Base-by-base conservation (phyloP, 2,113 vertebrate genomes). In the Quiscalus mexicanus region DNA sequence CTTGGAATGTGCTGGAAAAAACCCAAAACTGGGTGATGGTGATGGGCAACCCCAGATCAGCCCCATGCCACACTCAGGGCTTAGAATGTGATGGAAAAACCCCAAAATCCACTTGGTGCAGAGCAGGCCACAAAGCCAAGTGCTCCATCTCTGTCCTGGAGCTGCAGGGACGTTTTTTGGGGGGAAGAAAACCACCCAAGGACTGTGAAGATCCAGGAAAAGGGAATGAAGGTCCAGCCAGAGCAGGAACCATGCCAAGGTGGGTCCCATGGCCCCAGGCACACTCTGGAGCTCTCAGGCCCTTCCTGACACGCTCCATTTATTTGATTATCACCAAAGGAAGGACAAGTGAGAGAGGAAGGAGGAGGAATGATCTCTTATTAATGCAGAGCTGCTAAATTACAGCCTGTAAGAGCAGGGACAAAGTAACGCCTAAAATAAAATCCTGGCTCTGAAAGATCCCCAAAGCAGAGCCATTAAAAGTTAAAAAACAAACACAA, bases 151-250 rank as follows among this genome's bases (percentile, higher is more conserved):
- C 49, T 27, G n/a, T 35, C 37, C 56, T 2, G 25, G 60, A 24
- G 39, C 31, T 45, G 39, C 50, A 76, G 63, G 35, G 21, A 60
- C 0, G 13, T 23, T 23, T 23, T n/a, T 58, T 15, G 2, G 55
- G 60, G 9, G 2, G 0, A 16, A 35, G 37, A 41, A 37, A 53
- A 0, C 0, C 58, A 60, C 10, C 17, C 39, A 21, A 31, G 5
- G 27, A 2, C 21, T 69, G 25, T 31, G 41, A 77, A 74, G 53
- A 30, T 31, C 2, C 18, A 31, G 21, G 18, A 20, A 47, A 47
- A 47, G 18, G 68, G 49, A 73, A 45, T 2, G 15, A 44, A 56
- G 23, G 44, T 37, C 35, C 0, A 0, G 9, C 10, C 0, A 0
- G 31, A 49, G 56, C 3, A 35, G 55, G 27, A 24, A 11, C 39